A percentile compares a stretch with the other conserved stretches of the same genome.
phyloP scores from a whole-genome alignment of 2,797 vertebrate genomes.

The Catamblyrhynchus diadema region DNA sequence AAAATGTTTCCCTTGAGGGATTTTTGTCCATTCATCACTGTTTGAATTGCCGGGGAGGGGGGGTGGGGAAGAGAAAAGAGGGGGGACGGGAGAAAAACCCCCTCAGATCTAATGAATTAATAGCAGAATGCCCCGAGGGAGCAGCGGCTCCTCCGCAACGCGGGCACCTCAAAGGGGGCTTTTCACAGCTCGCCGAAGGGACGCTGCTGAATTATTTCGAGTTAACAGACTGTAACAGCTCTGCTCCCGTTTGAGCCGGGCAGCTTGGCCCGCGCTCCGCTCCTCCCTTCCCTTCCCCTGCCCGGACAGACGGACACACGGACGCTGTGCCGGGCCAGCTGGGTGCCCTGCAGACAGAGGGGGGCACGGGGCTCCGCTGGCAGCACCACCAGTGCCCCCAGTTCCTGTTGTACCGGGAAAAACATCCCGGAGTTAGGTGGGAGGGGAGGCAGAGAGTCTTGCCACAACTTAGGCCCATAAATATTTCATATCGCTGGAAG shows the following conservation, averaged over 20 bases:
- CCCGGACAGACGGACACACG: slow-evolving; percentile 57
- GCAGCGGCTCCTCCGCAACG: not conserved
- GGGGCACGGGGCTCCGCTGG: not conserved
- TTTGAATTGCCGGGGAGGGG: slow-evolving; percentile 59
- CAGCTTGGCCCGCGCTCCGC: not conserved
- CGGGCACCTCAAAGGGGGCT: slow-evolving; percentile 41
- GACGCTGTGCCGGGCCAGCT: slow-evolving; percentile 50
- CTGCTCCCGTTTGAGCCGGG: not conserved
- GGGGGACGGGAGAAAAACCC: not conserved
- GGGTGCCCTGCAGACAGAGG: slow-evolving; percentile 5
- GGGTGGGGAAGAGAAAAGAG: not conserved
- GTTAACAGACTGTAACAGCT: slow-evolving; percentile 71
- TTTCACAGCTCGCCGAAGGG: not conserved
- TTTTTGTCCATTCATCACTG: slow-evolving; percentile 72
- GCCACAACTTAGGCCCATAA: slow-evolving; percentile 54
- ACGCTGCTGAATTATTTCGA: slow-evolving; percentile 55
- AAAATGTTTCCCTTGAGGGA: slow-evolving; percentile 78
- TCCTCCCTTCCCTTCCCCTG: not conserved
- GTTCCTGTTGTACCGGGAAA: not conserved
- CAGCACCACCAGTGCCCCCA: not conserved
- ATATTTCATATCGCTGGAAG: slow-evolving; percentile 64
- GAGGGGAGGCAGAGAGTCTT: not conserved
- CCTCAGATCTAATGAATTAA: slow-evolving; percentile 67
- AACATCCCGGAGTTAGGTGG: not conserved
- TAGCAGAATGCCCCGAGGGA: slow-evolving; percentile 43